Base-by-base conservation (phyloP, 2,888 invertebrate genomes). In the Holacanthella duospinosa region DNA sequence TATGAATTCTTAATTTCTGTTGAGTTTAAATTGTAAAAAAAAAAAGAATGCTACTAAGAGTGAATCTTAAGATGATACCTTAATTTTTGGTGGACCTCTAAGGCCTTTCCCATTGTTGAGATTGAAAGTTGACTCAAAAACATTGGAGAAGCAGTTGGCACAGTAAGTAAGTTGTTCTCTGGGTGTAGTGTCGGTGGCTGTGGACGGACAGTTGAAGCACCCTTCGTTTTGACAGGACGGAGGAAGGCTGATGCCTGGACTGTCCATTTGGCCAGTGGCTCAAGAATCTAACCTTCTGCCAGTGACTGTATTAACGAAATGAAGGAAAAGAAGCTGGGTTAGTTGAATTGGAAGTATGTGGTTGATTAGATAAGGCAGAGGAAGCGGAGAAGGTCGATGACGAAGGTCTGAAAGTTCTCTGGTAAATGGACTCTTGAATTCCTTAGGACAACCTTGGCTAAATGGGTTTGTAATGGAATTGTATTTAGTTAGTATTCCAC, bases 161-260 rank as follows among this genome's bases (percentile, higher is more conserved):
- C 55, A 55, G 27, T 55, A 55, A 26, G 27, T 27, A 4, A 48
- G n/a, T 21, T 48, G 48, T 21, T 48, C 21, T n/a, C 48, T 21
- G 4, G 19, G 16, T 4, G 12, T 21, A 9, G 48, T 21, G 16
- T 4, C 48, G 4, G 4, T 21, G 19, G 19, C 55, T 9, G 27
- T 6, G 9, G 54, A 53, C 4, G 54, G 54, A n/a, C 54, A 55
- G 55, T 55, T 55, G 55, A 55, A 55, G 55, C 55, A 55, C 9
- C 55, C 55, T 26, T 55, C 55, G n/a, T 48, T 48, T 9, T 48
- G 12, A 21, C 48, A 48, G 12, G 21, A 6, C 36, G 36, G 21
- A 9, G 48, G 48, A 4, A 21, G 19, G 6, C 16, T 9, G 6
- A 9, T 21, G 19, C 48, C 21, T 21, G 21, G 48, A 9, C 21